These are phyloP conservation scores for Acleris literana DNA, from an alignment of 2,888 invertebrate species.

Conservation along the genomic window DNA sequence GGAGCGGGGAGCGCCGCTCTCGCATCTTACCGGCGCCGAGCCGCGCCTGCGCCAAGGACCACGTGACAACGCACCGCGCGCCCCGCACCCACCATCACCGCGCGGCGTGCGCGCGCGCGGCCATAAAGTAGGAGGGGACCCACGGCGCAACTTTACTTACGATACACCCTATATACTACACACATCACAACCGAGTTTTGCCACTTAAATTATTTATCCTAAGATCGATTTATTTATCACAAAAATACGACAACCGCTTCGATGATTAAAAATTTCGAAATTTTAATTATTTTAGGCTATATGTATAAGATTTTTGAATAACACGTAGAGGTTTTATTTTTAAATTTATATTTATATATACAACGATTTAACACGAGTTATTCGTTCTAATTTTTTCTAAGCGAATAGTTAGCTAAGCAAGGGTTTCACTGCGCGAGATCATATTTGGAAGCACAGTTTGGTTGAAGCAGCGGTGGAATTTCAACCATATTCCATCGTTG, in stretches of 20 bases:
- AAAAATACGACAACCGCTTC: constrained; percentile 84
- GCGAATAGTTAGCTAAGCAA: constrained; percentile 44
- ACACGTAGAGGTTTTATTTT: constrained; percentile 68
- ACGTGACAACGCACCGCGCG: constrained; percentile 70
- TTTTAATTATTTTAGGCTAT: constrained; percentile 39
- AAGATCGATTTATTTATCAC: constrained; percentile 63
- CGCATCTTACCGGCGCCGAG: constrained; percentile 82
- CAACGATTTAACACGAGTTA: constrained; percentile 48
- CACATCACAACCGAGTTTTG: constrained; percentile 84
- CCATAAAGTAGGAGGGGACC: constrained; percentile 40
- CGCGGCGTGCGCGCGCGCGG: constrained; percentile 63
- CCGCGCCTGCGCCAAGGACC: constrained; percentile 79
- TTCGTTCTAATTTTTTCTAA: constrained; percentile 46
- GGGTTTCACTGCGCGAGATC: constrained; percentile 64
- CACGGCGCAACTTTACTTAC: constrained; percentile 62
- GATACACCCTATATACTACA: constrained; percentile 67
- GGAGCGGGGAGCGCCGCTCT: constrained; percentile 76
- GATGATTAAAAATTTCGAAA: constrained; percentile 77
- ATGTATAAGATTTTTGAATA: constrained; percentile 47
- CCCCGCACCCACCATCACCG: constrained; percentile 66
- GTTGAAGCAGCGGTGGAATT: constrained; percentile 50
- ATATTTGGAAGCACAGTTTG: constrained; percentile 76
- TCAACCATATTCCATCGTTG: constrained; percentile 83
- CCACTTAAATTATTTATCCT: constrained; percentile 66
- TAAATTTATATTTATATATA: constrained; percentile 52